Conservation (phyloP, 2,888 invertebrate species). For the Agrotis clavis region DNA sequence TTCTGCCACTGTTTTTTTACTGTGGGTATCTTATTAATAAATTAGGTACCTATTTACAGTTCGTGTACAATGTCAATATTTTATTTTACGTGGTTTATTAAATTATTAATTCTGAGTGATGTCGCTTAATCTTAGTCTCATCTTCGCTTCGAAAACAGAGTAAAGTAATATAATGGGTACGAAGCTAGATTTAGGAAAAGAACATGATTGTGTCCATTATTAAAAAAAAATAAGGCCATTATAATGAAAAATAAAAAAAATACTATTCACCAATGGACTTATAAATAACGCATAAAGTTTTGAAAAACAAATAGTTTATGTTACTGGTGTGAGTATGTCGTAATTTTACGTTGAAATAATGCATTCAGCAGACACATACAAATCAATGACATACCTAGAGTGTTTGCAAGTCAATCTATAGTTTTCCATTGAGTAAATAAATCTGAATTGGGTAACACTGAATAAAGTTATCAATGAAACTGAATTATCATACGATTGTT, state of each 20-base stretch:
- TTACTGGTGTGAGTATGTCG: background rate
- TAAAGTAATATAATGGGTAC: too few relatives aligned
- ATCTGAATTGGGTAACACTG: constrained; percentile 1
- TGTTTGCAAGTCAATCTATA: constrained; percentile 41
- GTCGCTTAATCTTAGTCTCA: too few relatives aligned
- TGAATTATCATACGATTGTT: background rate
- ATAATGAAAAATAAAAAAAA: background rate
- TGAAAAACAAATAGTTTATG: constrained; percentile 25
- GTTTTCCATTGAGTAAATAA: constrained; percentile 30
- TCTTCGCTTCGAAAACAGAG: too few relatives aligned
- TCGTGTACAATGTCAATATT: too few relatives aligned
- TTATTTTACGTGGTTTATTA: too few relatives aligned
- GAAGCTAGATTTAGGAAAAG: too few relatives aligned
- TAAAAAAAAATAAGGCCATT: too few relatives aligned
- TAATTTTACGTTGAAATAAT: constrained; percentile 11
- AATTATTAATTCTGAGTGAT: too few relatives aligned
- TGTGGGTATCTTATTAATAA: background rate
- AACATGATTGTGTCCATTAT: too few relatives aligned
- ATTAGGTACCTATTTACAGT: too few relatives aligned
- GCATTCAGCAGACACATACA: constrained; percentile 8
- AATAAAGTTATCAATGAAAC: constrained; percentile 24
- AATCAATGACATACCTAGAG: constrained; percentile 33
- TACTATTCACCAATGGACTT: constrained; percentile 17
- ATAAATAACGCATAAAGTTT: constrained; percentile 10
- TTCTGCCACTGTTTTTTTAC: background rate